These are phyloP conservation scores for Sebastes alutus DNA, from an alignment of 2,797 vertebrate species.

Conservation along the genomic window DNA sequence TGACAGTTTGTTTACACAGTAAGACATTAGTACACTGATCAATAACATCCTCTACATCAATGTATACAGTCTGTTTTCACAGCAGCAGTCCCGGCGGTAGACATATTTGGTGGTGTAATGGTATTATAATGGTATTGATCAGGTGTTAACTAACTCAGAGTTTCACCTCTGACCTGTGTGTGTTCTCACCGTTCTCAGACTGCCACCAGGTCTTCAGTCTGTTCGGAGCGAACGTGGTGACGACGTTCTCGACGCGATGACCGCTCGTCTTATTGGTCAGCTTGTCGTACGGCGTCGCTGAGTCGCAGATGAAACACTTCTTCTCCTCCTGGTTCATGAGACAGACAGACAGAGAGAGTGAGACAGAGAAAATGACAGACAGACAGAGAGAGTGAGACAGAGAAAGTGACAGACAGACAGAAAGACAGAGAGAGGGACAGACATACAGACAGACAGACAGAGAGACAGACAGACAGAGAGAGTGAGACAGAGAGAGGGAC, in stretches of 20 bases:
- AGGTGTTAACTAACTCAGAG: too few species aligned
- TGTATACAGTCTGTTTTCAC: too few species aligned
- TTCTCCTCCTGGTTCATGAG: conserved; percentile 91
- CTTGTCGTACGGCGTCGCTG: conserved; percentile 81
- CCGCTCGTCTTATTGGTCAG: conserved; percentile 81
- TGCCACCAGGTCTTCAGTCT: conserved; percentile 99
- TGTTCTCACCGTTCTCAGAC: conserved; percentile 91
- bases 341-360: background rate
- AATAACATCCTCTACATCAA: background rate
- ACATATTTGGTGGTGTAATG: background rate
- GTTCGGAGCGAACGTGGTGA: conserved; percentile 93
- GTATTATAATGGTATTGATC: background rate
- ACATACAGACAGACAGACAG: too few species aligned
- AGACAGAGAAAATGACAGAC: too few species aligned
- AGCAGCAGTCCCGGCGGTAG: too few species aligned
- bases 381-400: background rate
- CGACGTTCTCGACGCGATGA: conserved; percentile 94
- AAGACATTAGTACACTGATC: background rate
- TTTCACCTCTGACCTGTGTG: background rate
- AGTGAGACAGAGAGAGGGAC: too few species aligned
- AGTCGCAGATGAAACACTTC: conserved; percentile 96
- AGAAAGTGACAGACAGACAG: too few species aligned
- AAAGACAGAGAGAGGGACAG: background rate
- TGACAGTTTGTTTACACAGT: background rate
- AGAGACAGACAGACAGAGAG: too few species aligned